phyloP scores from a whole-genome alignment of 2,888 invertebrate species.

The Lithophane leautieri region DNA sequence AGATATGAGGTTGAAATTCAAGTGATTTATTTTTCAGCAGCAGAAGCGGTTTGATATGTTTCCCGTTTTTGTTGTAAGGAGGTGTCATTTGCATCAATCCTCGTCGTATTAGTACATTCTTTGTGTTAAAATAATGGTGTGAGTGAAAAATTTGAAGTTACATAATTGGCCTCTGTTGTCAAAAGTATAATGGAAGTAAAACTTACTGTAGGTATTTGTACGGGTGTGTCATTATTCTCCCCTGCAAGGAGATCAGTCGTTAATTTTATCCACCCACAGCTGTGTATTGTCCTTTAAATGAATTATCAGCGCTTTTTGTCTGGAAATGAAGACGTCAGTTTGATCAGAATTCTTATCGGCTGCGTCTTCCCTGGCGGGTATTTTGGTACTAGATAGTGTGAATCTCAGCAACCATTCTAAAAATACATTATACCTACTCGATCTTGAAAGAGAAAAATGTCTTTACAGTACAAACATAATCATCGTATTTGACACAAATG shows the following conservation, averaged over 20 bases:
- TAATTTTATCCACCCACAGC: constrained; percentile 15
- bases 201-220: constrained; percentile 5
- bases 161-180: constrained; percentile 72
- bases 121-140: constrained; percentile 77
- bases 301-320: not conserved
- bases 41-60: too few relatives aligned
- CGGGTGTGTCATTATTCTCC: not conserved
- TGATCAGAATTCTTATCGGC: too few relatives aligned
- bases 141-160: constrained; percentile 70
- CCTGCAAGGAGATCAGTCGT: not conserved
- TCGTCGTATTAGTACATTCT: constrained; percentile 85
- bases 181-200: constrained; percentile 53
- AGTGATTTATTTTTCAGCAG: not conserved
- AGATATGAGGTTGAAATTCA: constrained; percentile 18
- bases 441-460: too few relatives aligned
- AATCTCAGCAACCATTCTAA: too few relatives aligned
- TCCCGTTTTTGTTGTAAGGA: constrained; percentile 67
- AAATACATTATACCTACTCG: too few relatives aligned
- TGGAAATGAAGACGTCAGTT: too few relatives aligned
- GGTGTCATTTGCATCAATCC: constrained; percentile 88
- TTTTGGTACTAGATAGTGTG: too few relatives aligned
- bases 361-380: too few relatives aligned
- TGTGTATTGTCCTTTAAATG: not conserved
- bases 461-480: too few relatives aligned
- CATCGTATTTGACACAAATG: too few relatives aligned